Evolutionary conservation across 2,888 invertebrate genomes (phyloP).

Genomic region (Eupithecia insigniata): DNA sequence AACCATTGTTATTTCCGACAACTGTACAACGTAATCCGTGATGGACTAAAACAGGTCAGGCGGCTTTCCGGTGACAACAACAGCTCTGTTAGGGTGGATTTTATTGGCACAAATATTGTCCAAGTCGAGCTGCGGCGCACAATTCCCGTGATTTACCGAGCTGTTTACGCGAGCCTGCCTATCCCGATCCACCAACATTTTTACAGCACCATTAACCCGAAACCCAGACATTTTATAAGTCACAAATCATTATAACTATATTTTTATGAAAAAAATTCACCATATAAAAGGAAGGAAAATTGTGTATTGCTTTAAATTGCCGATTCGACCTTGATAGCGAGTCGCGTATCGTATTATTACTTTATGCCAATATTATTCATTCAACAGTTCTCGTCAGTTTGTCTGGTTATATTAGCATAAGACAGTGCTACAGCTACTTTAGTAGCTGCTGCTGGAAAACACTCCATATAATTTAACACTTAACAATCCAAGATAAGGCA

Average conservation of each 20-base stretch:
- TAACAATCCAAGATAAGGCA: background rate
- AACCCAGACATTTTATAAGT: conserved; percentile 70
- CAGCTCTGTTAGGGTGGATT: conserved; percentile 80
- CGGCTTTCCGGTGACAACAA: conserved; percentile 79
- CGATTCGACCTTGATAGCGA: conserved; percentile 41
- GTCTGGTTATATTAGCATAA: background rate
- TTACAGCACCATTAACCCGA: conserved; percentile 71
- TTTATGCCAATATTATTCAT: background rate
- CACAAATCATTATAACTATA: conserved; percentile 71
- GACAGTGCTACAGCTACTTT: background rate
- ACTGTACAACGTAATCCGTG: conserved; percentile 63
- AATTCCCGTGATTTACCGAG: conserved; percentile 79
- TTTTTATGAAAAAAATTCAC: conserved; percentile 64
- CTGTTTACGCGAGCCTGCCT: conserved; percentile 78
- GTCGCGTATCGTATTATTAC: background rate
- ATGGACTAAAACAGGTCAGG: conserved; percentile 76
- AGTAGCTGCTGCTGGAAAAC: background rate
- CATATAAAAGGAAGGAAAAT: conserved; percentile 36
- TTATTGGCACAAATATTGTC: conserved; percentile 83
- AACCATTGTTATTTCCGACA: conserved; percentile 32
- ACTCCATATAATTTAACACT: background rate
- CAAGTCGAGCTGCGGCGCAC: conserved; percentile 75
- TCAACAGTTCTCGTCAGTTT: background rate
- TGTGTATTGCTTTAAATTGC: conserved; percentile 34
- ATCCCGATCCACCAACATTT: conserved; percentile 71